These are phyloP conservation scores for Teleogryllus oceanicus DNA, from an alignment of 2,888 invertebrate species.

Conservation along the genomic window DNA sequence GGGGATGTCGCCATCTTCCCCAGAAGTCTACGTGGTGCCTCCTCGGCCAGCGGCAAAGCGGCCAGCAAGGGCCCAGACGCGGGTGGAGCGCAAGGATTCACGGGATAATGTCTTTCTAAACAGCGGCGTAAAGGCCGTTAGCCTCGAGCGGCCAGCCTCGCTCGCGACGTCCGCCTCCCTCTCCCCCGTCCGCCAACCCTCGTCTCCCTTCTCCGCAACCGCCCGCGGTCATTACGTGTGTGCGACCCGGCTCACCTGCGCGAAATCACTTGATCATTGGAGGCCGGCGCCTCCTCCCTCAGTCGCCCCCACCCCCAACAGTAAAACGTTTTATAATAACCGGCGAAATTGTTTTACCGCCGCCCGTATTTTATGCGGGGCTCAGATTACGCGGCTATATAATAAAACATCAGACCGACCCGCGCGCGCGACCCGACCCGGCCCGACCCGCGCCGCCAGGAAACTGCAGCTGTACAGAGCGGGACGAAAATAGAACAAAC, in stretches of 20 bases:
- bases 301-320: neutral
- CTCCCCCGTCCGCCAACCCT: neutral
- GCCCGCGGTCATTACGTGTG: neutral
- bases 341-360: slow-evolving; percentile 18
- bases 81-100: neutral
- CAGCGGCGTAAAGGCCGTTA: neutral
- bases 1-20: neutral
- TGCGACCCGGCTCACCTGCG: slow-evolving; percentile 18
- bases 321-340: slow-evolving; percentile 1
- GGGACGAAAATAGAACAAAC: no score
- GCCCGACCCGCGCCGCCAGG: no score
- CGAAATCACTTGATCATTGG: slow-evolving; percentile 10
- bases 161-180: neutral
- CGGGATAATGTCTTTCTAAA: neutral
- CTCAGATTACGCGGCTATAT: slow-evolving; percentile 1
- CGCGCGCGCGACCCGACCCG: neutral
- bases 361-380: neutral
- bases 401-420: neutral
- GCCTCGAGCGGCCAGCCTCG: neutral
- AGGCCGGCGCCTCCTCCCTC: neutral
- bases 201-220: neutral
- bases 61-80: neutral
- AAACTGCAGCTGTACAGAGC: no score
- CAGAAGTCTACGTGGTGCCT: neutral
- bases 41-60: no score